A percentile compares a stretch with the other conserved stretches of the same genome.
phyloP scores from a whole-genome alignment of 1,140 invertebrate genomes.

The Calliopsis andreniformis region DNA sequence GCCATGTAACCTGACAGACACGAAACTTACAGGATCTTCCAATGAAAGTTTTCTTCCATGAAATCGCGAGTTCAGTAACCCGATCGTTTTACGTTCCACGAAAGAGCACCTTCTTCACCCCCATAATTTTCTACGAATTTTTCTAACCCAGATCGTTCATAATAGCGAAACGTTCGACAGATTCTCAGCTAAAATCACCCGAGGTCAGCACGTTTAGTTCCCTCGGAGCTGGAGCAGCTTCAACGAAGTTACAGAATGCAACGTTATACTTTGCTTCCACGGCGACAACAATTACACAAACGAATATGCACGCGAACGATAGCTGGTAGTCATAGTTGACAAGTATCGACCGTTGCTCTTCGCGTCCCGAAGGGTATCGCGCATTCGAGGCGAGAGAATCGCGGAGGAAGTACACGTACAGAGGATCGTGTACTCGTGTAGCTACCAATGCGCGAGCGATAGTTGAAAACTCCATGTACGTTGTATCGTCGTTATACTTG shows the following conservation, averaged over 20 bases:
- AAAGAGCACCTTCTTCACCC: too few relatives aligned
- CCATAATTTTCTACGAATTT: too few relatives aligned
- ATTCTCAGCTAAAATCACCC: too few relatives aligned
- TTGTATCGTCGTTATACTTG: conserved; percentile 60
- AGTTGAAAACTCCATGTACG: conserved; percentile 49
- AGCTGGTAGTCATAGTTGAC: conserved; percentile 59
- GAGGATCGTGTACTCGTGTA: not conserved
- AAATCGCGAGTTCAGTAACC: too few relatives aligned
- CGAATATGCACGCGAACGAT: conserved; percentile 50
- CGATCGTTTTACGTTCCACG: too few relatives aligned
- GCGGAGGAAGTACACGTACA: too few relatives aligned
- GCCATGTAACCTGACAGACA: not conserved
- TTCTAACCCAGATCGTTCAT: too few relatives aligned
- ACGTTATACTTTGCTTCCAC: conserved; percentile 18
- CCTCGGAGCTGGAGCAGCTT: too few relatives aligned
- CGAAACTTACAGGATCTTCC: too few relatives aligned
- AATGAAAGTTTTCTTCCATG: too few relatives aligned
- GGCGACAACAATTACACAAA: conserved; percentile 15
- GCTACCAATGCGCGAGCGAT: conserved; percentile 6
- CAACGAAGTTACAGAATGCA: not conserved
- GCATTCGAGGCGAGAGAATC: conserved; percentile 23
- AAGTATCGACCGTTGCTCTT: conserved; percentile 52
- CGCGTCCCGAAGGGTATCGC: conserved; percentile 43
- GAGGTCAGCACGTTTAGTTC: too few relatives aligned
- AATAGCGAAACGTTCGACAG: too few relatives aligned